Evolutionary conservation across 1,140 invertebrate genomes (phyloP), one percentile per base, ranked within the genome.

Genomic region (Anastrepha ludens): DNA sequence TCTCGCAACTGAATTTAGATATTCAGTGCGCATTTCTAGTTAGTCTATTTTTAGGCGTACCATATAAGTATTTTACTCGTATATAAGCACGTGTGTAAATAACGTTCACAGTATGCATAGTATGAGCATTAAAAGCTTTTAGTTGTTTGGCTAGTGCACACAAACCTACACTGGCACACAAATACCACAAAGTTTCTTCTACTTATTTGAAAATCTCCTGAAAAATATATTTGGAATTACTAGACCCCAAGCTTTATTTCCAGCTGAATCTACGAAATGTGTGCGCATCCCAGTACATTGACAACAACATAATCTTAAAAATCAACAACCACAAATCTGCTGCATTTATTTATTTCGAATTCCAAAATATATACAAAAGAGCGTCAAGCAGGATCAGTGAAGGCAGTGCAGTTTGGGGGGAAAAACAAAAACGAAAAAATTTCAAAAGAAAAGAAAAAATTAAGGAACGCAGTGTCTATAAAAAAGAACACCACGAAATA

Each of bases 321-420:
- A 87, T 88, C 88, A 88, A 87, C 88, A 88, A 88, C 86, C 86
- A 29, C 88, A 88, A 87, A 88, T 87, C 86, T 60, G 70, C 60
- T 39, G 39, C 47, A 41, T n/a, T 86, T 88, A 88, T 86, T 88
- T 88, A 88, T 88, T 86, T 70, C 44, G 7, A n/a, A 86, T 86
- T 64, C 86, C 86, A 62, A 9, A 58, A 86, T 59, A 59, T 5
- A 55, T 8, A 17, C 15, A n/a, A 81, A 81, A 17, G 3, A 59
- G 55, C 81, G 58, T 39, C 15, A 85, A 55, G 78, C 7, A 58
- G 44, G 15, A 85, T 8, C 47, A 39, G 29, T 74, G 64, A 9
- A 20, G 6, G 64, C 64, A n/a, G 8, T 67, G 8, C 17, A 1
- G 29, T 7, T 9, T 67, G 64, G 17, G 7, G n/a, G 64, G 2